A percentile compares a stretch with the other conserved stretches of the same genome.
These are phyloP conservation scores for Synodontis membranacea DNA, from an alignment of 2,113 vertebrate genomes.

Conservation along the genomic window DNA sequence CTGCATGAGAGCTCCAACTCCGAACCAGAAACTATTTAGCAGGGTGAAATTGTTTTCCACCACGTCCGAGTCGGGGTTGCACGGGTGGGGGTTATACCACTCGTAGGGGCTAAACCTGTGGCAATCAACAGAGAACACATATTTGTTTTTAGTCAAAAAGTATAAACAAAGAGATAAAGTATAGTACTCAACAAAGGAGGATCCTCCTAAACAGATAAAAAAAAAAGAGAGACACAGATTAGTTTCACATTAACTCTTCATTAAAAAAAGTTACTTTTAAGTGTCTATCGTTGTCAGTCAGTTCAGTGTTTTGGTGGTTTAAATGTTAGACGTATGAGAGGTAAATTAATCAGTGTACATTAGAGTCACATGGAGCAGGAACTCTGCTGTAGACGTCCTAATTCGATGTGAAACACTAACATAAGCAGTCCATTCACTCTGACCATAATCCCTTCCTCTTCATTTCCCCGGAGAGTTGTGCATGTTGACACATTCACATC, in stretches of 20 bases:
- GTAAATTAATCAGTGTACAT: slow-evolving; percentile 4
- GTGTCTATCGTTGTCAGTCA: not conserved
- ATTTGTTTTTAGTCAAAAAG: slow-evolving; percentile 40
- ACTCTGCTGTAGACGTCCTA: not conserved
- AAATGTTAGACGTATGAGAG: slow-evolving; percentile 24
- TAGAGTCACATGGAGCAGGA: slow-evolving; percentile 12
- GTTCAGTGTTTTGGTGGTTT: slow-evolving; percentile 13
- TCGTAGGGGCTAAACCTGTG: slow-evolving; percentile 99
- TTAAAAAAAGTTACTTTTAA: not conserved
- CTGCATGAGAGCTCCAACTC: slow-evolving; percentile 99
- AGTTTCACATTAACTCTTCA: slow-evolving; percentile 20
- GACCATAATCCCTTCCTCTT: slow-evolving; percentile 78
- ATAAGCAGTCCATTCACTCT: slow-evolving; percentile 21
- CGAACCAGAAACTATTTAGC: slow-evolving; percentile 99
- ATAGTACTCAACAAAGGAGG: slow-evolving; percentile 28
- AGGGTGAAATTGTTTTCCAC: slow-evolving; percentile 99
- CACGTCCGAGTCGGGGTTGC: slow-evolving; percentile 99
- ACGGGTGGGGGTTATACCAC: slow-evolving; percentile 99
- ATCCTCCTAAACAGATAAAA: slow-evolving; percentile 67
- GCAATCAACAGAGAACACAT: slow-evolving; percentile 83
- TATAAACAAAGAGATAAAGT: slow-evolving; percentile 32
- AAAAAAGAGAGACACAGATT: slow-evolving; percentile 65
- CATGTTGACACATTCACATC: slow-evolving; percentile 66
- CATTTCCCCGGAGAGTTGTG: slow-evolving; percentile 60
- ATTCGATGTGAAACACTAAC: not conserved